Evolutionary conservation across 2,113 vertebrate species (phyloP).

Genomic region (Albula goreensis): DNA sequence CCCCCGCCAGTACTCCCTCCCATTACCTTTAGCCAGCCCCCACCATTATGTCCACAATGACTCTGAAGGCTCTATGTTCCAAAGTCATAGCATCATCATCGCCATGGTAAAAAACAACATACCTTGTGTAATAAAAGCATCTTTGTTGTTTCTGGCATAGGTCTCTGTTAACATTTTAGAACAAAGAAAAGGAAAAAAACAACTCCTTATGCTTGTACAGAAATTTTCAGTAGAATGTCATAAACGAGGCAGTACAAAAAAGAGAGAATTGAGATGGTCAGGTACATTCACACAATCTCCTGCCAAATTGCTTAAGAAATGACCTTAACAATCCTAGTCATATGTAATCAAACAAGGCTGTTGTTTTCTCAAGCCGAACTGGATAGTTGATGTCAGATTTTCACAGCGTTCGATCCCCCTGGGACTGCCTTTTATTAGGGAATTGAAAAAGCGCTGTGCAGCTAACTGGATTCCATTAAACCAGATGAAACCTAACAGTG

Average conservation of each 20-base stretch:
- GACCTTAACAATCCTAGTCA: neutral
- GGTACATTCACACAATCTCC: slow-evolving; percentile 4
- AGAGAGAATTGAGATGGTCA: slow-evolving; percentile 13
- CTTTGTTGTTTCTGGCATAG: neutral
- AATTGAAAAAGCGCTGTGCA: slow-evolving; percentile 17
- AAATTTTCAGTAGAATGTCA: neutral
- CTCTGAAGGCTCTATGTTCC: too few species aligned
- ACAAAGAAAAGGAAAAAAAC: neutral
- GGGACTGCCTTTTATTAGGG: slow-evolving; percentile 21
- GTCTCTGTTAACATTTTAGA: slow-evolving; percentile 11
- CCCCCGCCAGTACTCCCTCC: too few species aligned
- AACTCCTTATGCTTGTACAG: neutral
- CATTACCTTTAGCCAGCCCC: too few species aligned
- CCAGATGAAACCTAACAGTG: neutral
- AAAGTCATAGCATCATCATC: too few species aligned
- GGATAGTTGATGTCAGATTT: slow-evolving; percentile 14
- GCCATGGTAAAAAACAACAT: too few species aligned
- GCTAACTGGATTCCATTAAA: slow-evolving; percentile 23
- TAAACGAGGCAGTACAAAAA: slow-evolving; percentile 21
- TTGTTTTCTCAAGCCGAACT: slow-evolving; percentile 17
- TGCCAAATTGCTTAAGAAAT: neutral
- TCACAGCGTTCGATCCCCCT: neutral
- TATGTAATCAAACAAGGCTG: slow-evolving; percentile 8
- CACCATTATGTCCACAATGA: too few species aligned
- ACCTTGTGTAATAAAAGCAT: neutral